Base-by-base conservation (phyloP, 2,888 invertebrate genomes). In the Caenorhabditis sp. region DNA sequence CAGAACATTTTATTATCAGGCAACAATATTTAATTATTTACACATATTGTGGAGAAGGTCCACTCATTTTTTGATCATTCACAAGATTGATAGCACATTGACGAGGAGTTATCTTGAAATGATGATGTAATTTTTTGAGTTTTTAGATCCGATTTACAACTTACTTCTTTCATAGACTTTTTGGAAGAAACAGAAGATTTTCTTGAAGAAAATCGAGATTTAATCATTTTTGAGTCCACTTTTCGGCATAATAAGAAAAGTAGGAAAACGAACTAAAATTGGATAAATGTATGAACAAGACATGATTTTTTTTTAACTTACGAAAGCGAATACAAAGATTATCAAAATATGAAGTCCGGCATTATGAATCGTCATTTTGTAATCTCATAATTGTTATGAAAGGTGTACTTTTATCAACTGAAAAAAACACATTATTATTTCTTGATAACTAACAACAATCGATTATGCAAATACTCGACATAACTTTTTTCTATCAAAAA, bases 281-380 rank as follows among this genome's bases (percentile, higher is more conserved):
- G n/a, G n/a, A n/a, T 43, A 37, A 26, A 24, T 14, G 2, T 43
- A 12, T 43, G 43, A 17, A 17, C 14, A 43, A 10, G 4, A 43
- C 10, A 12, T 43, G 17, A 17, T 3, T 3, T 5, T 17, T 12
- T 12, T 14, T 43, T 43, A 43, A 62, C 76, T 74, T 43, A 82
- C 81, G 24, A 75, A 58, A 12, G 66, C 55, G 49, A 82, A 83
- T 12, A 76, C 26, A 6, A 64, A 43, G 21, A 79, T 69, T 12
- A 69, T 70, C 23, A 83, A 43, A 37, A 79, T 60, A 66, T 81
- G 79, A 14, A 81, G 68, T 6, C 59, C 70, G 14, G 82, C 62
- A 62, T 81, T 79, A 63, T 81, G 79, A 36, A 79, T 12, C 10
- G 76, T 76, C 78, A 83, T 77, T 27, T 55, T 51, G 4, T 8